These are phyloP conservation scores for Mycalesis mineus DNA, from an alignment of 2,888 invertebrate genomes.

Conservation along the genomic window DNA sequence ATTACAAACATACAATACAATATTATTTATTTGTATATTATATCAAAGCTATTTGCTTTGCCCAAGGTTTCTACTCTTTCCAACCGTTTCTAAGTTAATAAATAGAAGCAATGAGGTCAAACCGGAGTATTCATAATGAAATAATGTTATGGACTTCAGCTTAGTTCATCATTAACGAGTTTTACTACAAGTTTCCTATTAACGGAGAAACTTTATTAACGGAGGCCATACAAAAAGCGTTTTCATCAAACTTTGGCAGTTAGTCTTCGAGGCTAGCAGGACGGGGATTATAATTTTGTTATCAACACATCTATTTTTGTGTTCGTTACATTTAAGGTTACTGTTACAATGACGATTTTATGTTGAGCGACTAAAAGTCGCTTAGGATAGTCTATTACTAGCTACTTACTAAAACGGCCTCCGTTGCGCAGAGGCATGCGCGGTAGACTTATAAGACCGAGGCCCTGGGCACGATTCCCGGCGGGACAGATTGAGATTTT, in stretches of 20 bases:
- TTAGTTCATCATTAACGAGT: background rate
- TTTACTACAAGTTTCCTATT: background rate
- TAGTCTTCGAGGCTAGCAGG: conserved; percentile 23
- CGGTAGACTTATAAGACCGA: too few relatives aligned
- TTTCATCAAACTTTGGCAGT: conserved; percentile 16
- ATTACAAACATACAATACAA: too few relatives aligned
- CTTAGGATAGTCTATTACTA: too few relatives aligned
- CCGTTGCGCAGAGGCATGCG: too few relatives aligned
- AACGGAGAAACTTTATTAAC: background rate
- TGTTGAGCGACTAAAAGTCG: background rate
- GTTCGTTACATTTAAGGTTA: conserved; percentile 32
- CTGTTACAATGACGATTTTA: background rate
- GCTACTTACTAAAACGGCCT: too few relatives aligned
- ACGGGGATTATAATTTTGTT: conserved; percentile 54
- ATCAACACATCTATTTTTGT: conserved; percentile 51
- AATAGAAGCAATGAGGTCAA: too few relatives aligned
- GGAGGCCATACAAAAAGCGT: background rate
- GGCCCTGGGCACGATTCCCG: too few relatives aligned
- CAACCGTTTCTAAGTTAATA: too few relatives aligned
- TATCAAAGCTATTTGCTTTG: too few relatives aligned
- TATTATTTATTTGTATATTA: too few relatives aligned
- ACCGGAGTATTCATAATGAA: background rate
- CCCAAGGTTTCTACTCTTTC: too few relatives aligned
- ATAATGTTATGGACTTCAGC: background rate
- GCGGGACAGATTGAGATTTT: too few relatives aligned